These are phyloP conservation scores for Hyaena hyaena DNA, from an alignment of 2,113 vertebrate genomes.

Conservation along the genomic window DNA sequence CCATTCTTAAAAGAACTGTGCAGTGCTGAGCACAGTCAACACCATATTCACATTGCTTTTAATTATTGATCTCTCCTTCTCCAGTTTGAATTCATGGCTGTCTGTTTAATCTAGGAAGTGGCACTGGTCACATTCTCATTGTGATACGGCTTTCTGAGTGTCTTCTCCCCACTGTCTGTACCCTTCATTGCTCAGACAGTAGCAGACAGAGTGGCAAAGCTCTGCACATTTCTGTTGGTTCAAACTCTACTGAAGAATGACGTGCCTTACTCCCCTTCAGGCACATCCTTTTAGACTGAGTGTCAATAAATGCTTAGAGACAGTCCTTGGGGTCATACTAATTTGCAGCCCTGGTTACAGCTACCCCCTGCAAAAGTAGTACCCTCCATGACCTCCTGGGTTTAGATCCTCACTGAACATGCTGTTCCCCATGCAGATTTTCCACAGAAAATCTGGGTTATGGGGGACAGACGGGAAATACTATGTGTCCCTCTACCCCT, in stretches of 20 bases:
- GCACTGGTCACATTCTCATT: accelerated
- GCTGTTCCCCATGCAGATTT: too few species aligned
- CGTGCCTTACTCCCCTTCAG: too few species aligned
- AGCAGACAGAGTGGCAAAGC: background rate
- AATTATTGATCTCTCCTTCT: background rate
- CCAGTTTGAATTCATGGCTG: background rate
- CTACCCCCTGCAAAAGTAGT: background rate
- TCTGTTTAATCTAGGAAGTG: background rate
- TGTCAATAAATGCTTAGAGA: too few species aligned
- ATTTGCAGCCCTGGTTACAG: background rate
- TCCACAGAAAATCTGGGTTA: background rate
- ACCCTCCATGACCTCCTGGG: background rate
- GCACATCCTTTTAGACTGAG: background rate
- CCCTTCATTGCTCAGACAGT: accelerated
- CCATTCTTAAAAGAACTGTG: background rate
- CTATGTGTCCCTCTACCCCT: background rate
- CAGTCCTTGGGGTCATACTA: background rate
- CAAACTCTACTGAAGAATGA: background rate
- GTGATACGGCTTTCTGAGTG: accelerated
- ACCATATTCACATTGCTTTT: background rate
- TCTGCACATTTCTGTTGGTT: background rate
- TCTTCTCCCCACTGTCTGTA: background rate
- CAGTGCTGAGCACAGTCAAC: background rate
- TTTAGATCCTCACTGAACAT: background rate
- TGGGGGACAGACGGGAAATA: background rate